Evolutionary conservation across 2,797 vertebrate genomes (phyloP).

Genomic region (Hyperoplus lanceolatus): DNA sequence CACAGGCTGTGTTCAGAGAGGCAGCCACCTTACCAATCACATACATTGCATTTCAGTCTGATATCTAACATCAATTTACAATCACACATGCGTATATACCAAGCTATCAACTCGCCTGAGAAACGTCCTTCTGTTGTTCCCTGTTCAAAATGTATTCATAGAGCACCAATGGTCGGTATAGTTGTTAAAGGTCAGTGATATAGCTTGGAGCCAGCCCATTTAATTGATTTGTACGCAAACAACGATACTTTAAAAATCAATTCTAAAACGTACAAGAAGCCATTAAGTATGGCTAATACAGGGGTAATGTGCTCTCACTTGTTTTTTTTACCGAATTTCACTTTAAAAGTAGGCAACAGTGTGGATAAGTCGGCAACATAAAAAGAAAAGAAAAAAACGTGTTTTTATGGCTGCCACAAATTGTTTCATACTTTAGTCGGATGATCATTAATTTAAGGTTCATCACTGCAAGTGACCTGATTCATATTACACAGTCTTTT

Average conservation of each 20-base stretch:
- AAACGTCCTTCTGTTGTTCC: not conserved
- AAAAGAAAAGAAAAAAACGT: no score
- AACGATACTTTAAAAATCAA: no score
- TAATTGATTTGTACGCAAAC: no score
- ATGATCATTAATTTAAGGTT: not conserved
- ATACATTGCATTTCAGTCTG: not conserved
- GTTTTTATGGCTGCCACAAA: no score
- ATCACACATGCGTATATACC: not conserved
- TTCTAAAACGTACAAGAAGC: no score
- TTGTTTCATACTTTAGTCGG: not conserved
- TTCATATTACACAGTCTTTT: not conserved
- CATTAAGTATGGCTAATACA: no score
- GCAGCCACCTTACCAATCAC: not conserved
- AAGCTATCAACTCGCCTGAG: not conserved
- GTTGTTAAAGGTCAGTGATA: not conserved
- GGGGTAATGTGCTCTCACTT: no score
- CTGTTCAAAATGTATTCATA: not conserved
- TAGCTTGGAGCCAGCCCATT: no score
- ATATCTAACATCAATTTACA: not conserved
- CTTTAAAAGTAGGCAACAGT: no score
- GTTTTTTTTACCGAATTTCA: no score
- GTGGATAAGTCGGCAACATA: no score
- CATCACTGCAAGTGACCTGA: not conserved
- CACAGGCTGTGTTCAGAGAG: slow-evolving; percentile 8
- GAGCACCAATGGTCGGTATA: not conserved